Evolutionary conservation across 2,888 invertebrate genomes (phyloP).

Genomic region (Malacosoma neustria): DNA sequence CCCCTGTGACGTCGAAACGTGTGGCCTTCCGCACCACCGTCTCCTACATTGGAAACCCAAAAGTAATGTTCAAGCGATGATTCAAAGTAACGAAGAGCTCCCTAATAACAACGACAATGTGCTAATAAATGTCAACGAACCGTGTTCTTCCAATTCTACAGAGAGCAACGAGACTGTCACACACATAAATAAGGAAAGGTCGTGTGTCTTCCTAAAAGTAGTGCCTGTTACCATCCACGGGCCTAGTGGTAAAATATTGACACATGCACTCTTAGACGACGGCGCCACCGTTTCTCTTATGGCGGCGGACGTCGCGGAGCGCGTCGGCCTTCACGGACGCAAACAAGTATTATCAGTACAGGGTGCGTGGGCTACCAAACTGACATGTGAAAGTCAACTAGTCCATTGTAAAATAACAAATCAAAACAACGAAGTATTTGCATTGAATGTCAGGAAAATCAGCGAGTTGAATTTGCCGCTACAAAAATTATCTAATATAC

Average conservation of each 20-base stretch:
- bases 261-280: not conserved
- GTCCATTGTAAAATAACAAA: not conserved
- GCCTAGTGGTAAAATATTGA: not conserved
- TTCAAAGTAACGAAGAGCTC: not conserved
- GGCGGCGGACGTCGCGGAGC: not conserved
- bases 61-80: not conserved
- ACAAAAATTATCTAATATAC: not conserved
- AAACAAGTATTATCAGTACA: not conserved
- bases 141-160: not conserved
- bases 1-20: not conserved
- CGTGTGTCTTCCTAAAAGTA: not conserved
- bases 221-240: not conserved
- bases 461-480: not conserved
- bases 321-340: not conserved
- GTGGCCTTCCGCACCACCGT: not conserved
- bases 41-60: not conserved
- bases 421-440: not conserved
- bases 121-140: not conserved
- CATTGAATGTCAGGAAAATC: not conserved
- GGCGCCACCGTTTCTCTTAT: not conserved
- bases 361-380: not conserved
- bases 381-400: not conserved
- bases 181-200: not conserved
- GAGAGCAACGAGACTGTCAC: not conserved
- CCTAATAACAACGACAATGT: not conserved